Evolutionary conservation across 2,888 invertebrate species (phyloP).

Genomic region (Drosophila pseudotalamancana): DNA sequence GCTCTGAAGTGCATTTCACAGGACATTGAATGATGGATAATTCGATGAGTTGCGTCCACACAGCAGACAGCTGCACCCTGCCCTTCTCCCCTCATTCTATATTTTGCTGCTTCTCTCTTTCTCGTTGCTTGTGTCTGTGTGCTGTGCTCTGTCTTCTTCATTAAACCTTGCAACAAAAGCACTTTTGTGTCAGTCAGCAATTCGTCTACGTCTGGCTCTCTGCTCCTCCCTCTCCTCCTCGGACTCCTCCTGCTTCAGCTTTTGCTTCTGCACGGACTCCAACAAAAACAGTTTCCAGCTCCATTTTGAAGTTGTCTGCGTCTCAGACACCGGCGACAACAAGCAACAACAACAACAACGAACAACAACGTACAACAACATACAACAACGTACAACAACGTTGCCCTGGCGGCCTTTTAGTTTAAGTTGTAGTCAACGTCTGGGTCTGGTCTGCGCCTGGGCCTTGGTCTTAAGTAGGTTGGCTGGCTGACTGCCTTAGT

Average conservation of each 20-base stretch:
- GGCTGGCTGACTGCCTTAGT: slow-evolving; percentile 49
- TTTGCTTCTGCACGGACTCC: background rate
- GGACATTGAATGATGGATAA: slow-evolving; percentile 25
- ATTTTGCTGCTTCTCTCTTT: background rate
- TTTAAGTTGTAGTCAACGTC: slow-evolving; percentile 70
- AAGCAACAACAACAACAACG: slow-evolving; percentile 37
- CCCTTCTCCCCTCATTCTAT: background rate
- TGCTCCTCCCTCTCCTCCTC: background rate
- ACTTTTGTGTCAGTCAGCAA: slow-evolving; percentile 79
- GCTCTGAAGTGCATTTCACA: slow-evolving; percentile 22
- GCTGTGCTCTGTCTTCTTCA: slow-evolving; percentile 47
- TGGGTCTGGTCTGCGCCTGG: slow-evolving; percentile 36
- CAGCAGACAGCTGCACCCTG: background rate
- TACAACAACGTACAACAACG: slow-evolving; percentile 27
- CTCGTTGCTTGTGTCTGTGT: background rate
- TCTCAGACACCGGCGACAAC: slow-evolving; percentile 74
- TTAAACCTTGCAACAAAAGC: slow-evolving; percentile 78
- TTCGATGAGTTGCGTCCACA: slow-evolving; percentile 26
- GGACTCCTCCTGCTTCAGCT: background rate
- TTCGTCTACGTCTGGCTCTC: slow-evolving; percentile 54
- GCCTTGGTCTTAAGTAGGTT: slow-evolving; percentile 68
- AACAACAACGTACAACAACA: slow-evolving; percentile 6
- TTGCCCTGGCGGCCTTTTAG: slow-evolving; percentile 73
- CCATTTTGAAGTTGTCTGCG: slow-evolving; percentile 79
- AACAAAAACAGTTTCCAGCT: slow-evolving; percentile 40